phyloP scores from a whole-genome alignment of 2,113 vertebrate genomes.

The Jacana jacana region DNA sequence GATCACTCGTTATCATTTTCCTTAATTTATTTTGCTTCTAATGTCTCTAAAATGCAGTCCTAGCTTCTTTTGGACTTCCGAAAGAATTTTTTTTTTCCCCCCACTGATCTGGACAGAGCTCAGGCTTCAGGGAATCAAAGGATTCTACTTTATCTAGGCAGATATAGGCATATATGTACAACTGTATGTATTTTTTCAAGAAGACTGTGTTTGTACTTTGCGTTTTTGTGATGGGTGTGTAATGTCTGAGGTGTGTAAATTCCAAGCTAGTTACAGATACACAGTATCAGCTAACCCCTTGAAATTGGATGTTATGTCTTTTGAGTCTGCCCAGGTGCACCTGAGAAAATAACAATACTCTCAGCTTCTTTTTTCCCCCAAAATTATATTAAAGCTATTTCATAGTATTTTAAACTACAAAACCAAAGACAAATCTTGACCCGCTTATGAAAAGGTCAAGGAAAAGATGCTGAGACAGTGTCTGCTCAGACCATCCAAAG shows the following conservation, averaged over 20 bases:
- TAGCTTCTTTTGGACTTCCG: background rate
- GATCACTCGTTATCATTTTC: background rate
- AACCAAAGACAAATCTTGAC: background rate
- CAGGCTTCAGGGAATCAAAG: background rate
- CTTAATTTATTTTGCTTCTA: background rate
- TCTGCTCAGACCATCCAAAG: background rate
- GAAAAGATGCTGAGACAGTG: fast-evolving
- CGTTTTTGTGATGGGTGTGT: background rate
- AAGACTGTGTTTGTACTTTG: background rate
- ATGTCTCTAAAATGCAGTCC: background rate
- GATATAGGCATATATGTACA: background rate
- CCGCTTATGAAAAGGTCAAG: background rate
- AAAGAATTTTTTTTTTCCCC: background rate
- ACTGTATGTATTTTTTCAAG: background rate
- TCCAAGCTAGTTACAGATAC: background rate
- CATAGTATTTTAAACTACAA: background rate
- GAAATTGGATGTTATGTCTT: background rate
- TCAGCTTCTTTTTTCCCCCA: background rate
- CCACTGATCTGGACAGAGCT: background rate
- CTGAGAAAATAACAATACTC: background rate
- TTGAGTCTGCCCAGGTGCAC: background rate
- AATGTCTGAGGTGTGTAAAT: background rate
- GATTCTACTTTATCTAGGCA: background rate
- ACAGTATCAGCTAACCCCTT: background rate
- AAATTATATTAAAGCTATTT: background rate